A percentile compares a stretch with the other conserved stretches of the same genome.
These are phyloP conservation scores for Diplodus sargus DNA, from an alignment of 2,797 vertebrate genomes.

Conservation along the genomic window DNA sequence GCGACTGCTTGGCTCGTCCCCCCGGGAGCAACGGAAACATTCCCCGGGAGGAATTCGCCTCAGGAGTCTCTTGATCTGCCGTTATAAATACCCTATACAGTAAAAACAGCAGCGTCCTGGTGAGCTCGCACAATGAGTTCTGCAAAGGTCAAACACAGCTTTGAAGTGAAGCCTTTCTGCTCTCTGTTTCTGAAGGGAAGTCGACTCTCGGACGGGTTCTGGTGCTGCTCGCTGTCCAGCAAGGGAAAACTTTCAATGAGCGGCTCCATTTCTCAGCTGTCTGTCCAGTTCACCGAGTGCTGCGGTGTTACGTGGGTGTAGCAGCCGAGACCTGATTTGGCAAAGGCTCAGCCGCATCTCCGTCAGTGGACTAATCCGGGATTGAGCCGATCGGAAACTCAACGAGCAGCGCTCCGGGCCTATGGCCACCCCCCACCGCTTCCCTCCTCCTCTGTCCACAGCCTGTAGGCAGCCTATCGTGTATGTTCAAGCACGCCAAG, in stretches of 20 bases:
- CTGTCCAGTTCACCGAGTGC: conserved; percentile 21
- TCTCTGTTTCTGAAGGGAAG: conserved; percentile 23
- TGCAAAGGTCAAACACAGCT: conserved; percentile 36
- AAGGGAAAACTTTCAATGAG: conserved; percentile 37
- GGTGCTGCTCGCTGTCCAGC: conserved; percentile 20
- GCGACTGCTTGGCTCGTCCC: conserved; percentile 60
- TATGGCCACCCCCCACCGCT: conserved; percentile 34
- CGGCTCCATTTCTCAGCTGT: conserved; percentile 56
- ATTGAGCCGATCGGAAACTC: conserved; percentile 77
- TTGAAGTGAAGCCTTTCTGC: conserved; percentile 46
- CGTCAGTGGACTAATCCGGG: conserved; percentile 82
- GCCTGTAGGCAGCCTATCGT: conserved; percentile 3
- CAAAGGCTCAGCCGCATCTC: conserved; percentile 72
- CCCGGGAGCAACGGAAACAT: conserved; percentile 71
- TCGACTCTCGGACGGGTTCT: conserved; percentile 1
- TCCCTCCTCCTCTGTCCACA: conserved; percentile 32
- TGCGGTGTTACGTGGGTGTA: conserved; percentile 49
- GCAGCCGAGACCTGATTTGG: conserved; percentile 65
- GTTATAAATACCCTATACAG: conserved; percentile 77
- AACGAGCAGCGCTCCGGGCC: conserved; percentile 59
- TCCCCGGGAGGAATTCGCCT: conserved; percentile 69
- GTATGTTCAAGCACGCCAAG: not conserved
- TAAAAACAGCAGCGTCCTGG: conserved; percentile 68
- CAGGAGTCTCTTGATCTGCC: conserved; percentile 67
- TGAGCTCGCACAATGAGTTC: conserved; percentile 55